phyloP scores from a whole-genome alignment of 1,140 invertebrate genomes.

The Zaprionus tsacasi region DNA sequence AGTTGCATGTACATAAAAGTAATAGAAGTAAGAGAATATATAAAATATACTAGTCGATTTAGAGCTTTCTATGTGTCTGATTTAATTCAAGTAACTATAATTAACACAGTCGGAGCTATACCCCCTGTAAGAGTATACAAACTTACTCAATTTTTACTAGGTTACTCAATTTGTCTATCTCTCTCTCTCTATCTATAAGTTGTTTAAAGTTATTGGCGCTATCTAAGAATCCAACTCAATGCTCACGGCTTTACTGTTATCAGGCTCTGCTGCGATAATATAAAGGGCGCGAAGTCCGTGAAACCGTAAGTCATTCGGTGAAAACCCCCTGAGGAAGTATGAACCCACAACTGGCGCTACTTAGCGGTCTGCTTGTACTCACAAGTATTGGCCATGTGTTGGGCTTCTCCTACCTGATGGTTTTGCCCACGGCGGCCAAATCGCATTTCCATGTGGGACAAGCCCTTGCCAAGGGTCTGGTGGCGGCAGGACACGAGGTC shows the following conservation, averaged over 20 bases:
- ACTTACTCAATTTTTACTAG: no score
- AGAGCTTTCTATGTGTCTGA: no score
- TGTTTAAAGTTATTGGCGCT: neutral
- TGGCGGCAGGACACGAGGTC: slow-evolving; percentile 85
- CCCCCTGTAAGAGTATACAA: no score
- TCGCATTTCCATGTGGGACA: slow-evolving; percentile 86
- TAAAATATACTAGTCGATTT: no score
- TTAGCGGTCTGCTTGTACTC: slow-evolving; percentile 9
- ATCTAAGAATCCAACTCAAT: neutral
- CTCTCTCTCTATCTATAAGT: neutral
- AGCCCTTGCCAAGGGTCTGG: slow-evolving; percentile 85
- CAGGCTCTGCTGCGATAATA: neutral
- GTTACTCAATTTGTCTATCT: neutral
- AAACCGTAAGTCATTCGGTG: neutral
- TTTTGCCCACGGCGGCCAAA: slow-evolving; percentile 84
- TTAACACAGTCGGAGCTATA: no score
- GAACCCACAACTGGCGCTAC: slow-evolving; percentile 23
- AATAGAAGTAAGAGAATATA: no score
- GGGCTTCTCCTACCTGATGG: slow-evolving; percentile 73
- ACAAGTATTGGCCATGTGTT: slow-evolving; percentile 18
- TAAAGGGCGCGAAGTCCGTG: neutral
- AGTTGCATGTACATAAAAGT: no score
- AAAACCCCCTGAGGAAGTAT: neutral
- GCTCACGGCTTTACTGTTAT: no score
- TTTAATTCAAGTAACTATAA: no score